Base-by-base conservation (phyloP, 2,888 invertebrate genomes). In the Tribolium freemani region DNA sequence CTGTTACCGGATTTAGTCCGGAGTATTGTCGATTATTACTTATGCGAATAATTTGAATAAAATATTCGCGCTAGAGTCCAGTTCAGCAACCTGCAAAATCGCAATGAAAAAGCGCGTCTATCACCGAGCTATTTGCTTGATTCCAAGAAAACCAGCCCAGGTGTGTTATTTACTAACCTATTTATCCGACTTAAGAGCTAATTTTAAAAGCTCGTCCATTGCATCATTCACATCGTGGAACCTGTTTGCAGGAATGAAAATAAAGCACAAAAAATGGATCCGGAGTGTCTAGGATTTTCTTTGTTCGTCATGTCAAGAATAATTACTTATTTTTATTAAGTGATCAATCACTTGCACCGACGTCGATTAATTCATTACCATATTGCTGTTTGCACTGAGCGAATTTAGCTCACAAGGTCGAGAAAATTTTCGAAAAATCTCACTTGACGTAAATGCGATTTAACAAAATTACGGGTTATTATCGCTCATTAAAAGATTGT, bases 121-220 rank as follows among this genome's bases (percentile, higher is more conserved):
- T 68, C 68, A 68, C 58, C 9, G 31, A 30, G 26, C 60, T 60
- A 56, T 54, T 56, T 56, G 51, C 60, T 16, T n/a, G 51, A 53
- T 69, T 69, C 69, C 53, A 53, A 51, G 69, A 38, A 69, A 67
- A 60, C 30, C 53, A 30, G 44, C 31, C 61, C 69, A 69, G 69
- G 69, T 69, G 69, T 69, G 50, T 71, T 66, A 71, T 71, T 71
- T 66, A 71, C 57, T 66, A 71, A 71, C 66, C 71, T 60, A 64
- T 71, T 71, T 71, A 57, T 66, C 60, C 57, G 58, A 71, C 58
- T 71, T 71, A 64, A 66, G 57, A 66, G 58, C 58, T 71, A 71
- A 71, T 66, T 71, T 71, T 67, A 71, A 61, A 69, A 67, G 57
- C 58, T 46, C 38, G 16, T 71, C 53, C 66, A 51, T 70, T 70